A percentile compares a stretch with the other conserved stretches of the same genome.
Conservation (phyloP, 2,888 invertebrate genomes). For the Epinotia nisella region DNA sequence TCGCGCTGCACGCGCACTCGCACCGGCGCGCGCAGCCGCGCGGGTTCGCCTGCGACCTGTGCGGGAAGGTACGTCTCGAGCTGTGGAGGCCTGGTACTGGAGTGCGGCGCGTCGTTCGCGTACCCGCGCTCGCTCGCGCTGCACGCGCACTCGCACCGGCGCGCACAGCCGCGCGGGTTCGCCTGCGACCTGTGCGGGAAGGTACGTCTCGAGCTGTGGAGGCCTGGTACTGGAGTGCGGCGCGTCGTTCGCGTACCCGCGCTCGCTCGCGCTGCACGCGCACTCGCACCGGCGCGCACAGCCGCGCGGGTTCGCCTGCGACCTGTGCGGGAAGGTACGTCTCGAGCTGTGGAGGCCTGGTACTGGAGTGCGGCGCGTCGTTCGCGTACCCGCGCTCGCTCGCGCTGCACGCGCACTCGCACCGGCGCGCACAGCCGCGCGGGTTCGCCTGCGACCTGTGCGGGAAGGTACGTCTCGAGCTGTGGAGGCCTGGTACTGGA, state of each 20-base stretch:
- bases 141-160: constrained; percentile 83
- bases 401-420: constrained; percentile 83
- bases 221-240: constrained; percentile 64
- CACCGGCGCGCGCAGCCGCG: constrained; percentile 75
- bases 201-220: constrained; percentile 54
- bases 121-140: constrained; percentile 84
- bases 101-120: constrained; percentile 84
- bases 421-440: constrained; percentile 71
- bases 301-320: constrained; percentile 84
- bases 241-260: constrained; percentile 83
- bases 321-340: constrained; percentile 86
- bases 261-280: constrained; percentile 85
- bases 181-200: constrained; percentile 89
- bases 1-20: constrained; percentile 83
- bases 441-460: constrained; percentile 88
- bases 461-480: constrained; percentile 76
- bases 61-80: constrained; percentile 81
- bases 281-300: constrained; percentile 78
- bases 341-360: too few species aligned
- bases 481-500: not conserved
- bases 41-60: constrained; percentile 87
- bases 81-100: too few species aligned
- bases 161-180: constrained; percentile 71
- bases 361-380: constrained; percentile 80
- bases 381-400: constrained; percentile 85